Base-by-base conservation (phyloP, 1,140 invertebrate genomes). In the Linepithema humile region DNA sequence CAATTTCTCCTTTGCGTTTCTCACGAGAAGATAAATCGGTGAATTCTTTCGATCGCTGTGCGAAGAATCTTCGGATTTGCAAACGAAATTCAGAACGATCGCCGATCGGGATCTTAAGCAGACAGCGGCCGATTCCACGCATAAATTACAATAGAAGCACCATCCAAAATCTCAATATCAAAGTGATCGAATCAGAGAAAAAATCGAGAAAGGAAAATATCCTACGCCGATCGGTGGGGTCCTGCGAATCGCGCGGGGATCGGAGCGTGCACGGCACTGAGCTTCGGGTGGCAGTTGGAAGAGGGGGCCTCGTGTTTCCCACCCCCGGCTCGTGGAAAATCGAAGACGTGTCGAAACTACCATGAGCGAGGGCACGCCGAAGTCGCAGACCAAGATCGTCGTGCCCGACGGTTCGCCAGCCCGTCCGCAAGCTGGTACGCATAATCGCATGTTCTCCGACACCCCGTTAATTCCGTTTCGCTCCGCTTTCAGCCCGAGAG, bases 321-420 rank as follows among this genome's bases (percentile, higher is more conserved):
- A 57, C 23, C 77, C 20, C 35, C 60, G 45, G 35, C 72, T 26
- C 62, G 60, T 62, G 29, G 65, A 86, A 74, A 75, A 89, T 86
- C 88, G 84, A 90, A 82, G 84, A 80, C 82, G 65, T 55, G 64
- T 67, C 48, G 29, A 55, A 87, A 85, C 73, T 77, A 77, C 35
- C 85, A 92, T 92, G 92, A 92, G 90, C 80, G 92, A 91, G 69
- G 75, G 80, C 85, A 85, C 88, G 53, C 82, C 84, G 29, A 91
- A 92, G 75, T 86, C 83, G 50, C 88, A 86, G 77, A 82, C 55
- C 83, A 85, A 88, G 64, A 88, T 67, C 64, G 62, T 60, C 48
- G 55, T 88, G 70, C 59, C 86, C 78, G 90, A 91, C 67, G 88
- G 89, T 48, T 92, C 91, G 78, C 87, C 90, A 83, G 88, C 88